Percentiles rank a stretch among this genome's conserved stretches.
phyloP scores from a whole-genome alignment of 2,113 vertebrate genomes.

The Phaethon lepturus region DNA sequence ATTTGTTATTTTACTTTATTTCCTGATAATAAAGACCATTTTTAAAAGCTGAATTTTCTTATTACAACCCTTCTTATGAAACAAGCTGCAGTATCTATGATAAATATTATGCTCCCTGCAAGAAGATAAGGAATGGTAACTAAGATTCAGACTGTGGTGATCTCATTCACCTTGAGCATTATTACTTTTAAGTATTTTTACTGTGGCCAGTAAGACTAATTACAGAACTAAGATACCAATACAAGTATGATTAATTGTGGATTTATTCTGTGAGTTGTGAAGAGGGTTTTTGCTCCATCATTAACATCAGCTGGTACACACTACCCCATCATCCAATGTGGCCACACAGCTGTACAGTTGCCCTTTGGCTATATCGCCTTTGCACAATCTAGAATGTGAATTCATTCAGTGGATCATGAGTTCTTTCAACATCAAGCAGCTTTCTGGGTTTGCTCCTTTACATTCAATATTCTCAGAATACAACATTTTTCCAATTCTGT shows the following conservation, averaged over 20 bases:
- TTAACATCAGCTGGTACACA: not conserved
- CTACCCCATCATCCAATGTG: fast-evolving
- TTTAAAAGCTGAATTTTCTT: fast-evolving
- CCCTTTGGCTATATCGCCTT: not conserved
- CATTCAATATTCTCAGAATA: not conserved
- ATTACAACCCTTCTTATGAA: not conserved
- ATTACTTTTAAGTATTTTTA: not conserved
- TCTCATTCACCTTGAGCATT: not conserved
- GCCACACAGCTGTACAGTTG: not conserved
- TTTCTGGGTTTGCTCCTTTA: not conserved
- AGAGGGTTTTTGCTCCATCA: not conserved
- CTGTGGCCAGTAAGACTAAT: not conserved
- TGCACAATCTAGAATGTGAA: not conserved
- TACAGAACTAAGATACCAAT: not conserved
- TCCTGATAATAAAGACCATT: not conserved
- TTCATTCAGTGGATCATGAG: not conserved
- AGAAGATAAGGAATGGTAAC: not conserved
- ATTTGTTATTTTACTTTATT: not conserved
- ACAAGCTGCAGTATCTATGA: not conserved
- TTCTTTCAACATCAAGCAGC: not conserved
- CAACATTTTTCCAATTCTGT: not conserved
- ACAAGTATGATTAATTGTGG: not conserved
- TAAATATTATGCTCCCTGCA: not conserved
- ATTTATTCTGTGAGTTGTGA: not conserved
- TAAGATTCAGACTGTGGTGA: not conserved